These are phyloP conservation scores for Chesias legatella DNA, from an alignment of 2,888 invertebrate species.

Conservation along the genomic window DNA sequence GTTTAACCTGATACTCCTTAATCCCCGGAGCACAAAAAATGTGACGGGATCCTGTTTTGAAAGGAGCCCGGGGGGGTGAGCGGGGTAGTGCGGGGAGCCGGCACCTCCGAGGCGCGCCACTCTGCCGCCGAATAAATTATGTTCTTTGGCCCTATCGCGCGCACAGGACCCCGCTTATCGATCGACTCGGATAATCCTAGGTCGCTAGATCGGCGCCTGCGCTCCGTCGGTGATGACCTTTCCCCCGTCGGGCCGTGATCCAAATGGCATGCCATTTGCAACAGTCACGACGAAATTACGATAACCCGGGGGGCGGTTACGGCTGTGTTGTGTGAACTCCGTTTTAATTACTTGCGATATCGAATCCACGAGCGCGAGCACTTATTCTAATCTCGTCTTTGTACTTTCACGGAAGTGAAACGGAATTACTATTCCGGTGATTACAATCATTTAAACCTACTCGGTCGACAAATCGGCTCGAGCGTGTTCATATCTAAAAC, in stretches of 20 bases:
- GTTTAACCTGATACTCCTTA: constrained; percentile 71
- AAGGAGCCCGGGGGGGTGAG: constrained; percentile 39
- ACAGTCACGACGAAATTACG: constrained; percentile 55
- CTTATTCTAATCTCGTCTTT: constrained; percentile 7
- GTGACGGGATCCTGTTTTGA: constrained; percentile 57
- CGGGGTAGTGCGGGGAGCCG: constrained; percentile 42
- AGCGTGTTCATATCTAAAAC: constrained; percentile 45
- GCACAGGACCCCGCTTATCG: constrained; percentile 55
- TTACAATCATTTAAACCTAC: constrained; percentile 19
- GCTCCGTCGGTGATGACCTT: constrained; percentile 55
- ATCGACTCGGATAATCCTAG: constrained; percentile 71
- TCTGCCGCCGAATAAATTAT: constrained; percentile 78
- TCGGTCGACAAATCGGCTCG: constrained; percentile 30
- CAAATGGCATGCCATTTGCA: constrained; percentile 57
- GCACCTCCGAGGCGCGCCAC: constrained; percentile 73
- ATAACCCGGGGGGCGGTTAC: constrained; percentile 37
- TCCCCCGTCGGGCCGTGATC: constrained; percentile 43
- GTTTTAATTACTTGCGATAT: constrained; percentile 30
- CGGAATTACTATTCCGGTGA: constrained; percentile 14
- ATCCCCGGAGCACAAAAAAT: constrained; percentile 63
- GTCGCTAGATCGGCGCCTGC: constrained; percentile 61
- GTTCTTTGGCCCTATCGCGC: constrained; percentile 55
- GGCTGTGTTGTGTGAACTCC: constrained; percentile 9
- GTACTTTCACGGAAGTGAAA: constrained; percentile 22
- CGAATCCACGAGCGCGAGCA: constrained; percentile 7